A percentile compares a stretch with the other conserved stretches of the same genome.
Conservation (phyloP, 2,888 invertebrate species). For the Lithosia quadra region DNA sequence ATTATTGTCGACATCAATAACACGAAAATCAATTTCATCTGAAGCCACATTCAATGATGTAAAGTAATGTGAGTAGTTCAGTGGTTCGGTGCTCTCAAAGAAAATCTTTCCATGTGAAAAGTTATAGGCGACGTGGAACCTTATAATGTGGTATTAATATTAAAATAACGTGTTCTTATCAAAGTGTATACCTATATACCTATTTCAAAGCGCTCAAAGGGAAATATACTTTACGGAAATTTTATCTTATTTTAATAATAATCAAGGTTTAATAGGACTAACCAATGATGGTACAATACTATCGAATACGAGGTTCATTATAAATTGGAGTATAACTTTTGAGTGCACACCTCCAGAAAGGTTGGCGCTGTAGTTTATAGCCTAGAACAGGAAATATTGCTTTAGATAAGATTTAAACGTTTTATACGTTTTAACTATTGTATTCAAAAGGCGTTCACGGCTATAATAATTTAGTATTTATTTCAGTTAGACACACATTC, state of each 20-base stretch:
- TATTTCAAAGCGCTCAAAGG: not conserved
- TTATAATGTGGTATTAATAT: conserved; percentile 32
- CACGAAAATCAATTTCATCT: not conserved
- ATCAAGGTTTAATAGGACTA: not conserved
- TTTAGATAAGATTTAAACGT: not conserved
- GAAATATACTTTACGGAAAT: not conserved
- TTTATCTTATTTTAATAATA: too few species aligned
- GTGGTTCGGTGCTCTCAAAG: not conserved
- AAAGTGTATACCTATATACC: too few species aligned
- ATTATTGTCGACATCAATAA: not conserved
- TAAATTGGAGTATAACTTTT: not conserved
- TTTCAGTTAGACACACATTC: too few species aligned
- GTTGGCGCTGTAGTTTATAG: not conserved
- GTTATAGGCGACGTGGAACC: conserved; percentile 4
- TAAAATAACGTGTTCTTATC: conserved; percentile 6
- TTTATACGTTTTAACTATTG: not conserved
- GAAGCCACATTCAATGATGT: conserved; percentile 38
- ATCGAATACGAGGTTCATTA: not conserved
- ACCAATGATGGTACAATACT: not conserved
- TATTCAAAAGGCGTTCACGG: too few species aligned
- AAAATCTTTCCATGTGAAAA: not conserved
- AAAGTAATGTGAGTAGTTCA: conserved; percentile 20
- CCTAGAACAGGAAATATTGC: not conserved
- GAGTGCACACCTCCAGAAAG: not conserved
- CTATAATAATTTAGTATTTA: too few species aligned